Percentiles rank a stretch among this genome's conserved stretches.
Conservation (phyloP, 2,888 invertebrate species). For the Dysmachus trigonus region DNA sequence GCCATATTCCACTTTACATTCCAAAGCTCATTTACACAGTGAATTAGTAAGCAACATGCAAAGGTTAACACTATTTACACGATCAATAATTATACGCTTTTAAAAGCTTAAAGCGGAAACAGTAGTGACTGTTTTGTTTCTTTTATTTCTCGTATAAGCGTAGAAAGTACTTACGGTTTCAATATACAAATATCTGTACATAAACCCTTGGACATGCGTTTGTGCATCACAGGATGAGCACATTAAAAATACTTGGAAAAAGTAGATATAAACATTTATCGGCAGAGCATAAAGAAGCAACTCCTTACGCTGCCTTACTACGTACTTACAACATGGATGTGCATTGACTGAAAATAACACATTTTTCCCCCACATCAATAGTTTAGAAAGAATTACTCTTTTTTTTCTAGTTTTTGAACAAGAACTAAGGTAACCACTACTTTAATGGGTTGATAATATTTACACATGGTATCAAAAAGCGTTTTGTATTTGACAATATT, state of each 20-base stretch:
- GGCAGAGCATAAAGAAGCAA: background rate
- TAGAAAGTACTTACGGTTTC: conserved; percentile 4
- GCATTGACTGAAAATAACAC: conserved; percentile 18
- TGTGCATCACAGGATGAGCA: background rate
- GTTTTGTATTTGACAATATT: background rate
- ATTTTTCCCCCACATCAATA: background rate
- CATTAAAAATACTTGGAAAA: background rate
- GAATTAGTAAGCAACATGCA: conserved; percentile 11
- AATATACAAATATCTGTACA: background rate
- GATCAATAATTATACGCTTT: background rate
- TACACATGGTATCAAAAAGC: background rate
- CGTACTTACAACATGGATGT: background rate
- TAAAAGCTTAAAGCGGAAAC: background rate
- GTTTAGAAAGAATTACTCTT: background rate
- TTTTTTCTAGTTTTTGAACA: background rate
- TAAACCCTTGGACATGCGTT: background rate
- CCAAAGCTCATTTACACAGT: background rate
- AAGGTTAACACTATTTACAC: background rate
- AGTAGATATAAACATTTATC: background rate
- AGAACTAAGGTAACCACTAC: background rate
- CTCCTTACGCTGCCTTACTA: background rate
- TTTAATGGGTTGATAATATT: background rate
- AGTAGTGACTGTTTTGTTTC: background rate
- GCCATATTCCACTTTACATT: background rate
- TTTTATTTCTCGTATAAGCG: background rate